Evolutionary conservation across 2,888 invertebrate genomes (phyloP), one percentile per base, ranked within the genome.

Genomic region (Erynnis tages): DNA sequence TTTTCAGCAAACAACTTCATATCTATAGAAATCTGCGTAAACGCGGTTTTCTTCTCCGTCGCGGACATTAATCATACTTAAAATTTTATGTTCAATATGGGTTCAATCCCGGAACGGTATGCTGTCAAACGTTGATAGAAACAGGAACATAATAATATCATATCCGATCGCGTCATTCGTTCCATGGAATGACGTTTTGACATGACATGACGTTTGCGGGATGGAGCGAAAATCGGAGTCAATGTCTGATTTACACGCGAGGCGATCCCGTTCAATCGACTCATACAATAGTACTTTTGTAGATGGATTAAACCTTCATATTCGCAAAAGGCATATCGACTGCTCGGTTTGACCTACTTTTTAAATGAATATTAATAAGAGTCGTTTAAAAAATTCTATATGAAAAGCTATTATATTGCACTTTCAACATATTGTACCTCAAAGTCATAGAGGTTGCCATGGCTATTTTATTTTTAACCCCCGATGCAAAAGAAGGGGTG

Each of bases 241-340:
- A 71, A 73, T 73, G 71, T 71, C 70, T 70, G 67, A 69, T 74
- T 74, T 69, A 80, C 76, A 76, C 68, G 72, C 73, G 61, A 74
- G 27, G 37, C 17, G 35, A 35, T 46, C 35, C 8, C 35, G 23
- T 11, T 11, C 4, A 46, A 35, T 14, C 16, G 27, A 7, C 4
- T 35, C 27, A 25, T 44, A 11, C 3, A 30, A 21, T 21, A 40
- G 37, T 11, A 10, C 16, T 10, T 41, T 41, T 41, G 29, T 41
- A 10, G 8, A 3, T 7, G 17, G 11, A 11, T 17, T 43, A 17
- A 29, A 16, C 41, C 2, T 29, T 17, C 21, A 11, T 21, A 16
- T 38, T 21, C n/a, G 21, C n/a, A 6, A 2, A 10, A 7, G 16
- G 2, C 10, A 4, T 35, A 1, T 19, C 4, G 10, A 10, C 19